Evolutionary conservation across 2,888 invertebrate genomes (phyloP), one percentile per base, ranked within the genome.

Genomic region (Scelioninae gen. 2): DNA sequence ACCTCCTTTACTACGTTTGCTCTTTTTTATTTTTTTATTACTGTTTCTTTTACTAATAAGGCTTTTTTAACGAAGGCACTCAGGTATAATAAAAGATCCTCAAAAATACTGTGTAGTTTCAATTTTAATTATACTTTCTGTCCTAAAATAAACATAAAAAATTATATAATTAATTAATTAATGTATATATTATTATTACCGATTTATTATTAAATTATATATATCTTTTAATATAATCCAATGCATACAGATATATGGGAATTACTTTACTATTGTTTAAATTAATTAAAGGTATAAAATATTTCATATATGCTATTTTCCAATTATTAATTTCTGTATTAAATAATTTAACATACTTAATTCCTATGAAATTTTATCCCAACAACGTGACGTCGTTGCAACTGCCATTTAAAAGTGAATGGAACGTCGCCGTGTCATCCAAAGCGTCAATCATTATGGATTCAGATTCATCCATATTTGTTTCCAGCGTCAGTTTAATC

Each of bases 391-490:
- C 80, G 13, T 82, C 67, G 46, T 80, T 80, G 65, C 81, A 82
- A 37, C 75, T 79, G 6, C 84, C 84, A 52, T 83, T 84, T 61
- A 81, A 82, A 0, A 86, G 78, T 2, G 86, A 85, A 73, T 85
- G 82, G 74, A 81, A 86, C 72, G 82, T 80, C 39, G 84, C 83
- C 1, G 86, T 82, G 35, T 85, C 85, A 53, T 84, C 83, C 11
- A 82, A 82, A 58, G 81, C 81, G 31, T 85, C 85, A 2, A 82
- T 81, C 35, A 85, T 78, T 46, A 85, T 78, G 1, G 84, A 81
- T 46, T 84, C 78, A 0, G 83, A 84, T 58, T 86, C 86, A 48
- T 86, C 86, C 0, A 81, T 77, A 43, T 78, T 80, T 0, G 80
- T 76, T 76, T 86, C 86, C 77, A 85, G 76, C 0, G 84, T 85